Evolutionary conservation across 2,113 vertebrate species (phyloP).

Genomic region (Neodontobutis hainanensis): DNA sequence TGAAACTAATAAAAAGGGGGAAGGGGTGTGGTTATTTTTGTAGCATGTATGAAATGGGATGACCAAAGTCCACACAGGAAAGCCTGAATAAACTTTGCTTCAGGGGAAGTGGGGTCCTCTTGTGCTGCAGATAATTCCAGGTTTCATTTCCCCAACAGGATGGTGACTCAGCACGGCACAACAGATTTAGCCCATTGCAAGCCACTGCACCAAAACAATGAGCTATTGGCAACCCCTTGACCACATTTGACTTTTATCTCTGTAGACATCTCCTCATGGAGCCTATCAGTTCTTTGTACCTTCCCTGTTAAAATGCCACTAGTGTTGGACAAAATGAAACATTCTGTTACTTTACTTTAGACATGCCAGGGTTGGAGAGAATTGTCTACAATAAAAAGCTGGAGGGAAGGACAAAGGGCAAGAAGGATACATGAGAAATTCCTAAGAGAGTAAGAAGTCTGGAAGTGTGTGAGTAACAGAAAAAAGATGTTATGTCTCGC

Average conservation of each 20-base stretch:
- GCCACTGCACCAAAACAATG: constrained; percentile 50
- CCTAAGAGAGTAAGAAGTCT: constrained; percentile 23
- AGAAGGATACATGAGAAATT: constrained; percentile 17
- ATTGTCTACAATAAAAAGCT: background rate
- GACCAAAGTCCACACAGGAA: constrained; percentile 66
- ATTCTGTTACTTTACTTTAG: background rate
- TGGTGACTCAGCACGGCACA: constrained; percentile 68
- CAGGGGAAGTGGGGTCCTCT: constrained; percentile 51
- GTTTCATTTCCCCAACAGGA: constrained; percentile 75
- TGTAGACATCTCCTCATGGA: constrained; percentile 30
- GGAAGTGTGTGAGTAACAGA: constrained; percentile 31
- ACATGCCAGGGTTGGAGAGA: background rate
- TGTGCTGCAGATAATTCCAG: constrained; percentile 61
- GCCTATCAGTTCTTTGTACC: constrained; percentile 32
- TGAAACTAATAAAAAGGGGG: background rate
- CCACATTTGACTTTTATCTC: constrained; percentile 4
- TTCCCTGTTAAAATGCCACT: constrained; percentile 1
- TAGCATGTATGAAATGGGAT: constrained; percentile 37
- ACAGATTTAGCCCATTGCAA: constrained; percentile 45
- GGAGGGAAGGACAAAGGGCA: background rate
- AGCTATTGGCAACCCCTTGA: constrained; percentile 8
- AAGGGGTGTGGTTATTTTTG: constrained; percentile 31
- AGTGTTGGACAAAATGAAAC: background rate
- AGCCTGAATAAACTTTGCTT: constrained; percentile 74
- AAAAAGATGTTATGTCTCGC: constrained; percentile 56